These are phyloP conservation scores for Bhutanitis thaidina DNA, from an alignment of 2,888 invertebrate genomes.

Conservation along the genomic window DNA sequence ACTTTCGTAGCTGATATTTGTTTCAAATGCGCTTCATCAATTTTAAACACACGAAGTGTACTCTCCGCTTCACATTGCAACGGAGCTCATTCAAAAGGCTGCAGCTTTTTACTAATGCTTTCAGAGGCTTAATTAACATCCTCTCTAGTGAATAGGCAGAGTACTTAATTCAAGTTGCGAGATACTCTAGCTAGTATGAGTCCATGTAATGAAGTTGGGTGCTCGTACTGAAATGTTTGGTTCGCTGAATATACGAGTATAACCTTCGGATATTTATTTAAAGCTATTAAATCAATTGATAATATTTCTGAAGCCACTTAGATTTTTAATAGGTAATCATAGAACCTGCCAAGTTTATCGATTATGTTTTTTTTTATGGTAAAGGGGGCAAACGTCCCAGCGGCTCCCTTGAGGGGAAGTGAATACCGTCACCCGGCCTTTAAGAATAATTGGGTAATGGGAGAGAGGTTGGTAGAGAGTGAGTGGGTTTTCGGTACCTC, in stretches of 20 bases:
- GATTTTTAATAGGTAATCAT: too few species aligned
- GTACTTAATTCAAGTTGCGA: slow-evolving; percentile 53
- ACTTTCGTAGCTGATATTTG: slow-evolving; percentile 16
- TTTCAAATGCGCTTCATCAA: slow-evolving; percentile 42
- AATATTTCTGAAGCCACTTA: too few species aligned
- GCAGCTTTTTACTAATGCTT: slow-evolving; percentile 70
- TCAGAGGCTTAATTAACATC: slow-evolving; percentile 70
- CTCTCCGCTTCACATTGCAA: slow-evolving; percentile 40
- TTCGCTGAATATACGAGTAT: slow-evolving; percentile 5
- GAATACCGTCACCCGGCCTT: too few species aligned
- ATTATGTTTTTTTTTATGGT: too few species aligned
- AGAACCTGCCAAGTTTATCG: too few species aligned
- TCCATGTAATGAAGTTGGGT: slow-evolving; percentile 29
- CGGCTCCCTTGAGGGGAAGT: too few species aligned
- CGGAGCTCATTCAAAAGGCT: slow-evolving; percentile 52
- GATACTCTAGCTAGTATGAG: slow-evolving; percentile 31
- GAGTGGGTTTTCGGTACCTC: too few species aligned
- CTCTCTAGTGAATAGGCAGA: slow-evolving; percentile 60
- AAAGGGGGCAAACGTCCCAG: too few species aligned
- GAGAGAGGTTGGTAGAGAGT: too few species aligned
- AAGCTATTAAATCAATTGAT: too few species aligned
- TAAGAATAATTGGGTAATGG: too few species aligned
- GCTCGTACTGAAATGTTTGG: slow-evolving; percentile 21
- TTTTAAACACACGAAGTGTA: slow-evolving; percentile 43
- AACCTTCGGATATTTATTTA: slow-evolving; percentile 12